Conservation (phyloP, 2,797 vertebrate genomes). For the Propithecus perrieri region DNA sequence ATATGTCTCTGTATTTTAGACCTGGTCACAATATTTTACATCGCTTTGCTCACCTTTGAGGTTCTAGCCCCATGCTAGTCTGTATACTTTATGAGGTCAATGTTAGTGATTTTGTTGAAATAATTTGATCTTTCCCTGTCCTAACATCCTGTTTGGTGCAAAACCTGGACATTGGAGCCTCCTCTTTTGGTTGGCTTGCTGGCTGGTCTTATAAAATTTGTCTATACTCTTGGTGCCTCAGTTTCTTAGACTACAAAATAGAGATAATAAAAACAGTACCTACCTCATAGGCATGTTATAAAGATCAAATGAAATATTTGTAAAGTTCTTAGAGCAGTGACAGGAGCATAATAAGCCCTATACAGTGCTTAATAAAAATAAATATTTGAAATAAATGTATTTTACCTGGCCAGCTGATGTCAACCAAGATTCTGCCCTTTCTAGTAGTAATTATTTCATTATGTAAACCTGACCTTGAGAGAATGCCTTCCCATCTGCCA, state of each 20-base stretch:
- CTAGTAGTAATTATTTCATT: background rate
- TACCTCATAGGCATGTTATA: background rate
- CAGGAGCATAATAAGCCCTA: background rate
- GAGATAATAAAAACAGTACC: background rate
- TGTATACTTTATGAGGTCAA: background rate
- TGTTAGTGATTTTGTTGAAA: background rate
- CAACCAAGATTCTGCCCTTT: background rate
- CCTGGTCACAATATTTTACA: background rate
- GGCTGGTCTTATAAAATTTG: background rate
- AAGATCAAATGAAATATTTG: background rate
- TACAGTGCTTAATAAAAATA: background rate
- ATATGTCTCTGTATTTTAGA: background rate
- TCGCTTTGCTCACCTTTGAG: background rate
- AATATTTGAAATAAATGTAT: background rate
- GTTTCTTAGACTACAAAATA: background rate
- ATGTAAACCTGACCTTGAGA: background rate
- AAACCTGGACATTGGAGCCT: background rate
- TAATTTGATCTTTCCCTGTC: background rate
- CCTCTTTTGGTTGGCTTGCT: background rate
- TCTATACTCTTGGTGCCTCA: background rate
- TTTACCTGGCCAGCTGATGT: background rate
- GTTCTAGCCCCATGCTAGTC: background rate
- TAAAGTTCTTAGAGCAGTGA: background rate
- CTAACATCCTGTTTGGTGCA: background rate
- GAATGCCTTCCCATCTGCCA: background rate